Evolutionary conservation across 2,797 vertebrate species (phyloP).

Genomic region (Zalophus californianus): DNA sequence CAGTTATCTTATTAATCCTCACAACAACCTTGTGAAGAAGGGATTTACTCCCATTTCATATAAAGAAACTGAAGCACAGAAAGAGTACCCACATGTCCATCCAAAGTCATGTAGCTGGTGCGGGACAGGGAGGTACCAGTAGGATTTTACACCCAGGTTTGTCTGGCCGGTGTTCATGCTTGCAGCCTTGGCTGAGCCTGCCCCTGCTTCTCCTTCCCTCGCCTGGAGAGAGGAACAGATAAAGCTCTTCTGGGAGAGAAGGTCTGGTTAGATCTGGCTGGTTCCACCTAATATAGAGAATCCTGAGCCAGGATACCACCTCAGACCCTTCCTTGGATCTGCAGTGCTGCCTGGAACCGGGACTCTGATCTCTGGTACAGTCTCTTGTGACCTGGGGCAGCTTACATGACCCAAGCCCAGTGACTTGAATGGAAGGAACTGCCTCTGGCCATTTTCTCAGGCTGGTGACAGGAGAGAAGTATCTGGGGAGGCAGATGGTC

Average conservation of each 20-base stretch:
- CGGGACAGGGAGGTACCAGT: neutral
- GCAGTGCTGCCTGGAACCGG: neutral
- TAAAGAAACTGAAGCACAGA: neutral
- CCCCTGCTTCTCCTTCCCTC: neutral
- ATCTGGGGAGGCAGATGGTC: neutral
- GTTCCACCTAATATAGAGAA: neutral
- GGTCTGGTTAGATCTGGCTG: neutral
- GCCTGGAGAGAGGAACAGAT: neutral
- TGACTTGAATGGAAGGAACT: neutral
- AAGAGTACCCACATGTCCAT: neutral
- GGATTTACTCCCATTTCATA: neutral
- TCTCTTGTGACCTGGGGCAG: neutral
- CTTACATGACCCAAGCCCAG: neutral
- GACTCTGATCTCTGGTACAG: neutral
- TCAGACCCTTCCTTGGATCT: neutral
- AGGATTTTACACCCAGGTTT: neutral
- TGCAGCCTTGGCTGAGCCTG: neutral
- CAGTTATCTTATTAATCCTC: neutral
- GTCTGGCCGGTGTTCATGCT: neutral
- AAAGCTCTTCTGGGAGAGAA: neutral
- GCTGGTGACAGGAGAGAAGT: neutral
- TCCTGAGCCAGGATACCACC: neutral
- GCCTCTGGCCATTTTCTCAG: neutral
- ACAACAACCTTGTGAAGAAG: neutral
- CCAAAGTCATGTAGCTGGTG: neutral